Evolutionary conservation across 1,140 invertebrate genomes (phyloP), one percentile per base, ranked within the genome.

Genomic region (Lysiphlebus fabarum): DNA sequence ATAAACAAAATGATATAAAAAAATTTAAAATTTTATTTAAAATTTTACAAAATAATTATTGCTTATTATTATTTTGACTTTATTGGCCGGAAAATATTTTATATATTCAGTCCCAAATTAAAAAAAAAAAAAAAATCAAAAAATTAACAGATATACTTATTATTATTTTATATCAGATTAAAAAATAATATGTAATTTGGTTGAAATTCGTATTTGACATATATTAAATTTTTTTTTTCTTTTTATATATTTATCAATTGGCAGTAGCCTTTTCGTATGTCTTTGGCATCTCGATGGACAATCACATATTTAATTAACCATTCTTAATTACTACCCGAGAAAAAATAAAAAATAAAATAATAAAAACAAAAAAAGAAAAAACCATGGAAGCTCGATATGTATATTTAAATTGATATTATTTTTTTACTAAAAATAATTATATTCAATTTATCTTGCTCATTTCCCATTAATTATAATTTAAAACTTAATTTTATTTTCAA

Each of bases 351-450:
- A 34, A 40, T 37, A 37, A 9, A 5, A 36, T 8, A 57, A 37
- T 49, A 49, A 47, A 37, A 2, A 6, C 6, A 45, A 56, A 7
- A 33, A 12, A 53, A 12, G 7, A 26, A 26, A 41, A 37, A 37
- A 37, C 37, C 14, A 57, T 14, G 56, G 56, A 58, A 58, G 56
- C 56, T 58, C 56, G 56, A 58, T 58, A 48, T 17, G 14, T 47
- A 17, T n/a, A n/a, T n/a, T n/a, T n/a, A n/a, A n/a, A n/a, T 34
- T 40, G 48, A n/a, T 14, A 14, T 33, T n/a, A 26, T 49, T 26
- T 48, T 40, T n/a, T 44, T 6, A 14, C 12, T 41, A 36, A 53
- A n/a, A n/a, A n/a, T n/a, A n/a, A n/a, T n/a, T n/a, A 8, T 53
- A 40, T 6, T 47, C 6, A 34, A 34, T 34, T 17, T 49, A n/a